Conservation (phyloP, 2,797 vertebrate genomes). For the Malurus splendens region DNA sequence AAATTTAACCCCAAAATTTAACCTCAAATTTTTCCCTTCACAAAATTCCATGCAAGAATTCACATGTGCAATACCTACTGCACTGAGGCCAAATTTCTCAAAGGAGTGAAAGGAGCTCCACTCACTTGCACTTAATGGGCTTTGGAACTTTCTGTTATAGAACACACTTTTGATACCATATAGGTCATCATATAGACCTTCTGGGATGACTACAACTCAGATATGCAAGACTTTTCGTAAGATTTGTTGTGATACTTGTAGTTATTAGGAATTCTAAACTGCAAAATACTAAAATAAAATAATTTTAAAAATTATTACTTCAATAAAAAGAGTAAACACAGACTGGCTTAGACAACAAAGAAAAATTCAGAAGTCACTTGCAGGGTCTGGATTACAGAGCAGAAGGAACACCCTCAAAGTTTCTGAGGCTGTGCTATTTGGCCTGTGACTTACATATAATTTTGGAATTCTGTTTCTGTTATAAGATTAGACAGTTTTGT, state of each 20-base stretch:
- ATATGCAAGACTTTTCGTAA: not conserved
- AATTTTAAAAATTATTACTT: not conserved
- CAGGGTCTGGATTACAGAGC: not conserved
- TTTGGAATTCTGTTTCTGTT: not conserved
- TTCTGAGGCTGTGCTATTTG: not conserved
- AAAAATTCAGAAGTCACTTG: not conserved
- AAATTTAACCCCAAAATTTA: not conserved
- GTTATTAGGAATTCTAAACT: not conserved
- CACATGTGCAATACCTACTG: accelerated
- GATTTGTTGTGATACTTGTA: not conserved
- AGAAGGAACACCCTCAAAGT: not conserved
- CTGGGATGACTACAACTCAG: not conserved
- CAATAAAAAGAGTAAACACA: not conserved
- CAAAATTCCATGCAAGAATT: not conserved
- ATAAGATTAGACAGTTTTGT: not conserved
- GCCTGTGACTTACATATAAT: not conserved
- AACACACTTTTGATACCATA: not conserved
- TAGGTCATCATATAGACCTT: not conserved
- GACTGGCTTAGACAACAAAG: not conserved
- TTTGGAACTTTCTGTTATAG: not conserved
- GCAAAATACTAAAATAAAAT: not conserved
- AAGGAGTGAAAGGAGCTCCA: not conserved
- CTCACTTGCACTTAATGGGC: not conserved
- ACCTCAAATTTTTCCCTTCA: not conserved
- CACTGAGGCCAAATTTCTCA: not conserved